Base-by-base conservation (phyloP, 2,797 vertebrate species). In the Myoxocephalus aenaeus region DNA sequence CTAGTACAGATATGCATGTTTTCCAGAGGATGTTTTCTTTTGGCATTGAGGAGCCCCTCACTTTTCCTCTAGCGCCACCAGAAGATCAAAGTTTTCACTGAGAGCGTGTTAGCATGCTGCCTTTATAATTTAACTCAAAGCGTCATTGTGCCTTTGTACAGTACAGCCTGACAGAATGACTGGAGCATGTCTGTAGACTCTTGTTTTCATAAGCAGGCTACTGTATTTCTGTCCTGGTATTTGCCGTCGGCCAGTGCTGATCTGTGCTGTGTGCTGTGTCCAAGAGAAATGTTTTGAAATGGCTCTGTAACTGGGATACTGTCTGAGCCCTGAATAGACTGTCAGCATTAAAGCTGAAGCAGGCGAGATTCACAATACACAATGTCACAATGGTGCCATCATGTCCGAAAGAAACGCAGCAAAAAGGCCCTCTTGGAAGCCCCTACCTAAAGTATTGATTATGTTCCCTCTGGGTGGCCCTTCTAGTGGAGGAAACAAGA, bases 251-350 rank as follows among this genome's bases (percentile, higher is more conserved):
- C 79, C 70, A 4, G 54, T n/a, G n/a, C 63, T 61, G 54, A 73
- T 74, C 69, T 63, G 66, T 38, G 25, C 66, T 82, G 46, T 82
- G 77, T 61, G 54, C 15, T 46, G 65, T 48, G 58, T 71, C 69
- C 80, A 84, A 86, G 81, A 79, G 42, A 83, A 84, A 56, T 51
- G 61, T 86, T 80, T 75, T 65, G 58, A 83, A 82, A 75, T 32
- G 40, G 40, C 79, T 82, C 65, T 53, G 54, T 36, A 53, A 58
- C 57, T 69, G 65, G 38, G 66, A 54, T 59, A 53, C 42, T 27
- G 79, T 20, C 65, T 25, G 65, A 71, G 65, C 57, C 53, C 62
- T 17, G 17, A 79, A 65, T 50, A 78, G 68, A 48, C 67, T 40
- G 78, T 42, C 38, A 50, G 51, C 42, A 67, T 48, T 70, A 68